A percentile compares a stretch with the other conserved stretches of the same genome.
Conservation (phyloP, 2,797 vertebrate species). For the Circus cinereus region DNA sequence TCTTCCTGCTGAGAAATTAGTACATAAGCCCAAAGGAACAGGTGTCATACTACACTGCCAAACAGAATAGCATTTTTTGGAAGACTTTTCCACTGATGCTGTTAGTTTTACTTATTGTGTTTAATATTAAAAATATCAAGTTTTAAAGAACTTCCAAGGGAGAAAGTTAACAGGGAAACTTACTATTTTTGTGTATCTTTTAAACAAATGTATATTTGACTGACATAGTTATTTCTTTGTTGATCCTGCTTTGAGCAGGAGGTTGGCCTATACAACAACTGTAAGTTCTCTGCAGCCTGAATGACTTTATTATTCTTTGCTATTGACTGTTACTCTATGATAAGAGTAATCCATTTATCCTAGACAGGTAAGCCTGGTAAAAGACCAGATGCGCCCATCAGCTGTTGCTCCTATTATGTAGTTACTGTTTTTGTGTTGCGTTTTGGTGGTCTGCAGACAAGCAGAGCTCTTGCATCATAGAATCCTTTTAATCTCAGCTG, state of each 20-base stretch:
- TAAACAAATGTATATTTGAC: background rate
- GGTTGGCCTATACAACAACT: background rate
- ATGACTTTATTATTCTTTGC: background rate
- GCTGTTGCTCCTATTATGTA: background rate
- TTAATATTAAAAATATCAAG: background rate
- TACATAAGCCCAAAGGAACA: background rate
- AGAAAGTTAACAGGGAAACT: background rate
- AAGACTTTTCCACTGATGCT: background rate
- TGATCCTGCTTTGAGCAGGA: background rate
- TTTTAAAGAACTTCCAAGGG: background rate
- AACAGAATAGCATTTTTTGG: background rate
- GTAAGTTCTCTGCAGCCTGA: background rate
- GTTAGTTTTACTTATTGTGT: background rate
- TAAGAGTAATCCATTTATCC: background rate
- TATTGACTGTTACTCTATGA: background rate
- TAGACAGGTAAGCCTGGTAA: background rate
- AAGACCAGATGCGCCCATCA: background rate
- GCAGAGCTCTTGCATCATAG: background rate
- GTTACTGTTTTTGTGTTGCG: background rate
- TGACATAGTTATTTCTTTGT: background rate
- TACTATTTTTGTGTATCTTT: background rate
- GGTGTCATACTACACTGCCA: background rate
- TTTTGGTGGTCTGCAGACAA: background rate
- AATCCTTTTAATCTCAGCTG: background rate
- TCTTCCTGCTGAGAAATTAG: slow-evolving; percentile 12